Evolutionary conservation across 2,797 vertebrate genomes (phyloP).

Genomic region (Manis crassicaudata): DNA sequence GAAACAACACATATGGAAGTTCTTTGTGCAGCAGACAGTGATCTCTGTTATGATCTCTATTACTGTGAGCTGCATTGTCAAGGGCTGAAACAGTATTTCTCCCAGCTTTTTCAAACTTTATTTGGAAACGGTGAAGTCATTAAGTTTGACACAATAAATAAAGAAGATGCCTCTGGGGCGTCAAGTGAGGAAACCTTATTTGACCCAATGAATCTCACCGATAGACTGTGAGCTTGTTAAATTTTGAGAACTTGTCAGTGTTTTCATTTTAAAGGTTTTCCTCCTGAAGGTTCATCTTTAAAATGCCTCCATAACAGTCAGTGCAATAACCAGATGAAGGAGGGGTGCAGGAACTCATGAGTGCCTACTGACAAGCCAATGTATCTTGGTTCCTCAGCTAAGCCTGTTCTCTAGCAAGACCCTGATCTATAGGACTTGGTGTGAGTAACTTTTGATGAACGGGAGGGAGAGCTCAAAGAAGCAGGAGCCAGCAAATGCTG

Average conservation of each 20-base stretch:
- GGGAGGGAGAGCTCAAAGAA: neutral
- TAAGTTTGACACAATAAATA: neutral
- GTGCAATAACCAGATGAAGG: neutral
- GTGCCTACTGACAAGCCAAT: neutral
- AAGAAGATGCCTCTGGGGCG: neutral
- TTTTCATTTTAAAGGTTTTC: slow-evolving; percentile 11
- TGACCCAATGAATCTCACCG: neutral
- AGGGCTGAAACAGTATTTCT: neutral
- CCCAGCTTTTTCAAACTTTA: neutral
- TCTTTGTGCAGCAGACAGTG: neutral
- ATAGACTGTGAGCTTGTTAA: neutral
- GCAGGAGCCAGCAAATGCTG: neutral
- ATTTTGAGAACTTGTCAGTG: neutral
- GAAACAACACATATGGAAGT: neutral
- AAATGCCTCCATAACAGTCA: neutral
- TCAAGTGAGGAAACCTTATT: neutral
- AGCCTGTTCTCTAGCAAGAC: neutral
- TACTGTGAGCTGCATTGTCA: neutral
- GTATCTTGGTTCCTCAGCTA: neutral
- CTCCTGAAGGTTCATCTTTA: neutral
- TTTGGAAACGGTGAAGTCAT: neutral
- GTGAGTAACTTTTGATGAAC: neutral
- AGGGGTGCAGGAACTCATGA: neutral
- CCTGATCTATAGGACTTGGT: neutral
- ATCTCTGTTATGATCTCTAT: neutral